A percentile compares a stretch with the other conserved stretches of the same genome.
These are phyloP conservation scores for Agapostemon virescens DNA, from an alignment of 2,888 invertebrate genomes.

Conservation along the genomic window DNA sequence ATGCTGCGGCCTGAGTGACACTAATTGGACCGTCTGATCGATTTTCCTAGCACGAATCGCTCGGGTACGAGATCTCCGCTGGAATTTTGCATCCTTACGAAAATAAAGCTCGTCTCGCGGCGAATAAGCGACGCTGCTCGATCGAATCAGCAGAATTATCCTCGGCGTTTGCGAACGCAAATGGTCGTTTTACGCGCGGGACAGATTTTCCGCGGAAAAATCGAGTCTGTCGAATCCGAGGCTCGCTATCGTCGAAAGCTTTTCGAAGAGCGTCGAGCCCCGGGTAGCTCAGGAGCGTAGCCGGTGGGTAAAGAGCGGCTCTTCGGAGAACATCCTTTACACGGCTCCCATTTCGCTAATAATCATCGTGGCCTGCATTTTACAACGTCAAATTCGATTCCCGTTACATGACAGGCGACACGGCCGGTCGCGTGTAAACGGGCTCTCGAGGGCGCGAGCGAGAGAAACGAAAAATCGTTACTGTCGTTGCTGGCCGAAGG, in stretches of 20 bases:
- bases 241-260: too few species aligned
- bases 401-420: constrained; percentile 51
- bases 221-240: not conserved
- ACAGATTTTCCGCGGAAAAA: not conserved
- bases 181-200: not conserved
- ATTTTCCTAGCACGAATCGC: not conserved
- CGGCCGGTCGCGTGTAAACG: constrained; percentile 53
- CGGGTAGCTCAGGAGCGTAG: constrained; percentile 2
- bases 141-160: not conserved
- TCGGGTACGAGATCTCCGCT: not conserved
- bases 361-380: constrained; percentile 50
- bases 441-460: constrained; percentile 4
- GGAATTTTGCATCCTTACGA: not conserved
- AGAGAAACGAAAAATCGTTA: constrained; percentile 60
- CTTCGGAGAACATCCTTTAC: constrained; percentile 34
- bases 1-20: not conserved
- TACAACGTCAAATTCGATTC: constrained; percentile 55
- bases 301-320: not conserved
- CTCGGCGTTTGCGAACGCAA: not conserved
- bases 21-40: not conserved
- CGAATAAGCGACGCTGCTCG: not conserved
- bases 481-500: constrained; percentile 31
- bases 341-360: constrained; percentile 56
- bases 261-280: not conserved
- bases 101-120: not conserved